A percentile compares a stretch with the other conserved stretches of the same genome.
These are phyloP conservation scores for Ochotona curzoniae DNA, from an alignment of 2,113 vertebrate species.

Conservation along the genomic window DNA sequence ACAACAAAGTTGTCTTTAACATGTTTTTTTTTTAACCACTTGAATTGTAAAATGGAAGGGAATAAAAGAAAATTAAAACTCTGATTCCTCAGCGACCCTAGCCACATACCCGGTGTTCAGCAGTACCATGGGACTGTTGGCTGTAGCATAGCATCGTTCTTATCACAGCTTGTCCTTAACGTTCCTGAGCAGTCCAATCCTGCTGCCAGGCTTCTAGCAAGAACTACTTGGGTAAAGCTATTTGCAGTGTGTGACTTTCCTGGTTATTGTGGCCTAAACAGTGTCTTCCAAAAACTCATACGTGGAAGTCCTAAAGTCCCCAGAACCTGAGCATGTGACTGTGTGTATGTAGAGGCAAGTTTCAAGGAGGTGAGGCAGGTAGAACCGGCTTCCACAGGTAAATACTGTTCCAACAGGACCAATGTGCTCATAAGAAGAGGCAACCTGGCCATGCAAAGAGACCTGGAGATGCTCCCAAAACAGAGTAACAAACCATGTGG, in stretches of 20 bases:
- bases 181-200: neutral
- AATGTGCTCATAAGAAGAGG: neutral
- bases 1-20: neutral
- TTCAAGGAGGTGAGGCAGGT: slow-evolving; percentile 20
- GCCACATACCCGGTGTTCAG: neutral
- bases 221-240: neutral
- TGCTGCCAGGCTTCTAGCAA: neutral
- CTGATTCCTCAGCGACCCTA: neutral
- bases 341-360: neutral
- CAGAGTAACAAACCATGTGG: neutral
- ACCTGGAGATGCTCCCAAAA: neutral
- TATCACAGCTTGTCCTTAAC: neutral
- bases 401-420: neutral
- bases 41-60: slow-evolving; percentile 39
- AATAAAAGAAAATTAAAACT: slow-evolving; percentile 10
- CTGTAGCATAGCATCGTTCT: neutral
- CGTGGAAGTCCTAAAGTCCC: neutral
- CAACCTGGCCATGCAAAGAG: neutral
- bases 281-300: neutral
- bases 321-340: neutral
- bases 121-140: neutral
- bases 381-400: neutral
- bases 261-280: neutral
- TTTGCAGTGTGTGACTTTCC: neutral
- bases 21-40: neutral